A percentile compares a stretch with the other conserved stretches of the same genome.
These are phyloP conservation scores for Rhadina sibilatrix DNA, from an alignment of 2,113 vertebrate species.

Conservation along the genomic window DNA sequence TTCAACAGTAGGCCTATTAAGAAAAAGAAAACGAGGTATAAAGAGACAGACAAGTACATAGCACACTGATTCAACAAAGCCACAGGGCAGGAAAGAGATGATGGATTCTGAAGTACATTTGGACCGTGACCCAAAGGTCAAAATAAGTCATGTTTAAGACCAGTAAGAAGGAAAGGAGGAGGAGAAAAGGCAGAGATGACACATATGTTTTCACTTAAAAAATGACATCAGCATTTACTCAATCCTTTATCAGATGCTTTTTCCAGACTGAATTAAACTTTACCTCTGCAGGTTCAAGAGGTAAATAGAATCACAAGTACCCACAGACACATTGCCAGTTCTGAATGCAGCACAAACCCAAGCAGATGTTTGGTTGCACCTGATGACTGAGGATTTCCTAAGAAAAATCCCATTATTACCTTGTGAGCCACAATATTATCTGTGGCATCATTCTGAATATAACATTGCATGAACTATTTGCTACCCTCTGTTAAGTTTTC, in stretches of 20 bases:
- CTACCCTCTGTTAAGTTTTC: background rate
- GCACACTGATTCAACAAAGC: background rate
- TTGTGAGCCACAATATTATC: background rate
- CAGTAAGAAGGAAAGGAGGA: background rate
- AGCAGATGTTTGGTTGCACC: background rate
- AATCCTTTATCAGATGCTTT: background rate
- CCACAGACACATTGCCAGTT: background rate
- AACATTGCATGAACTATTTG: background rate
- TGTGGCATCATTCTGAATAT: background rate
- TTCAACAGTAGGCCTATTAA: background rate
- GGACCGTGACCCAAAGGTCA: background rate
- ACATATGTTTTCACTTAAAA: background rate
- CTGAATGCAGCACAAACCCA: background rate
- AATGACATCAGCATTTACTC: background rate
- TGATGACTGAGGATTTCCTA: background rate
- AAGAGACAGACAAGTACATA: background rate
- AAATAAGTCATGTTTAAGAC: background rate
- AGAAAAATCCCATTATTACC: background rate
- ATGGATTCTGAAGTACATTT: background rate
- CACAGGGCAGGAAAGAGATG: background rate
- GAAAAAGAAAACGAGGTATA: background rate
- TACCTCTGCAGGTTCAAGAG: background rate
- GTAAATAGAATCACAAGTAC: background rate
- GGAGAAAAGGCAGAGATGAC: background rate
- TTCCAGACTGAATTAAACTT: background rate